phyloP scores from a whole-genome alignment of 2,888 invertebrate species.

The Petrophora chlorosata region DNA sequence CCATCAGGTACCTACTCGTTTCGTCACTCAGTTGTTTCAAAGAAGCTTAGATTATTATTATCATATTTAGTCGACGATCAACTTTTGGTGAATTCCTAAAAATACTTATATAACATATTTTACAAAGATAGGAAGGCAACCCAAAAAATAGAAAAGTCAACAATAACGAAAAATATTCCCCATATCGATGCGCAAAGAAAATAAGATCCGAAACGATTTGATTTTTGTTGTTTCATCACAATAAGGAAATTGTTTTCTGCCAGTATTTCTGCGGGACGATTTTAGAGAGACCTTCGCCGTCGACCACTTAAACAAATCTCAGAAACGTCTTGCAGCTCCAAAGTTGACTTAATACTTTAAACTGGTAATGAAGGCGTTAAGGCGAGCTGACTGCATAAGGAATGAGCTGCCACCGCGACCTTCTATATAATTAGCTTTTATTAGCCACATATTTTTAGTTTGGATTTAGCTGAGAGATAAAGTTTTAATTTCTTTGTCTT shows the following conservation, averaged over 20 bases:
- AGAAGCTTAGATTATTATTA: too few species aligned
- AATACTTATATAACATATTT: background rate
- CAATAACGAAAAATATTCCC: background rate
- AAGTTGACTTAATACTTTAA: slow-evolving; percentile 82
- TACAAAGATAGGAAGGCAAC: background rate
- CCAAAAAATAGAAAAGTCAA: slow-evolving; percentile 1
- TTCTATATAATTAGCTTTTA: slow-evolving; percentile 70
- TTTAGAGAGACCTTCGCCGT: slow-evolving; percentile 46
- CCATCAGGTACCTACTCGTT: too few species aligned
- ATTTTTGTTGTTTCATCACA: slow-evolving; percentile 33
- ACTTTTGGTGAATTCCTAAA: too few species aligned
- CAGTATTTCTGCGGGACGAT: slow-evolving; percentile 47
- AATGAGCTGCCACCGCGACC: slow-evolving; percentile 68
- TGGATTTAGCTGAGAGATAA: slow-evolving; percentile 20
- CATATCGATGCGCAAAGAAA: slow-evolving; percentile 8
- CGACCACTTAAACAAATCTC: slow-evolving; percentile 70
- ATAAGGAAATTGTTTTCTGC: slow-evolving; percentile 45
- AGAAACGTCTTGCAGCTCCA: slow-evolving; percentile 60
- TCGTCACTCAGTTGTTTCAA: too few species aligned
- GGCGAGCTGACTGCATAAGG: slow-evolving; percentile 78
- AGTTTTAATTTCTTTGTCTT: slow-evolving; percentile 12
- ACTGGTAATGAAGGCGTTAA: slow-evolving; percentile 82
- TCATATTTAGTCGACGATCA: too few species aligned
- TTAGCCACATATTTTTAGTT: slow-evolving; percentile 48
- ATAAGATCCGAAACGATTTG: slow-evolving; percentile 12